Evolutionary conservation across 92 coral and sea anemone species (phyloP), one percentile per base, ranked within the genome.

Genomic region (Hydrozoanthus gracilis): DNA sequence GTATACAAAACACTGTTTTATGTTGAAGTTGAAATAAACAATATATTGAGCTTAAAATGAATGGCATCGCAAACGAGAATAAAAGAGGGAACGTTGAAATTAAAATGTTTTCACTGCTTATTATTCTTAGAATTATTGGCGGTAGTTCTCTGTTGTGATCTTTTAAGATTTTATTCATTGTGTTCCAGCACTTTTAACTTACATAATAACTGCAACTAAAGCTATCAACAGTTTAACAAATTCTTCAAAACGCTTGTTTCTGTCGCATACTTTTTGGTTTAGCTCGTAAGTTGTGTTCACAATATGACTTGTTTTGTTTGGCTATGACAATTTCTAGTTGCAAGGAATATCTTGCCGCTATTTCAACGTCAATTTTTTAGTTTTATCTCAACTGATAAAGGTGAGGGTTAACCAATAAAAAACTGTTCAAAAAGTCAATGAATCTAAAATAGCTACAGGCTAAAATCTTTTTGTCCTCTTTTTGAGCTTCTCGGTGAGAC

Each of bases 141-240:
- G 83, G 83, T 78, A 64, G 7, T 45, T 80, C 47, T 48, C 73
- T 80, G 85, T 80, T 65, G 48, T 80, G 85, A 60, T 66, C 46
- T 11, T n/a, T n/a, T 2, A 20, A 52, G 39, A 64, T 80, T 65
- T 64, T 45, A 47, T 12, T 80, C 73, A 80, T 64, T 64, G 61
- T 51, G 85, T 80, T 80, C 85, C 85, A 80, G 49, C 48, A 47
- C 35, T 80, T 52, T 80, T 47, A 65, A 51, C 85, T 51, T 64
- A 51, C 9, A 80, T 80, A 80, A 80, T 80, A 80, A 66, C 85
- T 80, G 85, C 73, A 80, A 80, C 85, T 44, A 46, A 80, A 79
- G 47, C 74, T 65, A 64, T 46, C 72, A 64, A 48, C 60, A 80
- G 50, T 48, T 46, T 46, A 80, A 49, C 82, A 80, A 80, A 80